Evolutionary conservation across 2,888 invertebrate species (phyloP), one percentile per base, ranked within the genome.

Genomic region (Volucella zonaria): DNA sequence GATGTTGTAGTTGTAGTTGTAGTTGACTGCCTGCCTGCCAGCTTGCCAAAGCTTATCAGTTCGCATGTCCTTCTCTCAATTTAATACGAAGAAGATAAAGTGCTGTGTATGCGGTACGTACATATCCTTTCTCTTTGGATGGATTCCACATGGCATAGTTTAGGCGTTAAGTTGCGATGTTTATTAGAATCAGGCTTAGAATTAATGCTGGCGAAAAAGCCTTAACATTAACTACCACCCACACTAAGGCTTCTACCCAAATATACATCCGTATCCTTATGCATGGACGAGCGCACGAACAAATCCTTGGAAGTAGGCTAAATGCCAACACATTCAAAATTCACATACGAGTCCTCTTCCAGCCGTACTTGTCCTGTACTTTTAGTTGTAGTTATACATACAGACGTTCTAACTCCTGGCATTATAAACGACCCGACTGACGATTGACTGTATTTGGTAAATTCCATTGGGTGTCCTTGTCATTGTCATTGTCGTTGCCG

Each of bases 81-180:
- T 67, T 82, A 62, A 82, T 73, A 49, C 77, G 61, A 62, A 82
- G 61, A 62, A 82, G 77, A 77, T 77, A 73, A 67, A 82, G 62
- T 77, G 77, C 82, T 77, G 77, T 49, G 43, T 67, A 38, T 51
- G 61, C 62, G 45, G 45, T 62, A 59, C 49, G 12, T 56, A 59
- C 31, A 31, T 45, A 71, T 82, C 66, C 73, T 64, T 78, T 68
- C 62, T 61, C 73, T 78, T 45, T 52, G 59, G 42, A 68, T 78
- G 68, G 45, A 74, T 64, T 74, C 64, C 64, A 59, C 68, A 61
- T 70, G 79, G 62, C 70, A 66, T 45, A 70, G 77, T 64, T 38
- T 71, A 78, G 78, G 82, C 74, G 82, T 82, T 82, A 82, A 79
- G 82, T 82, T 79, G 82, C 42, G 79, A 79, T 74, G 79, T 82